Percentiles rank a stretch among this genome's conserved stretches.
These are phyloP conservation scores for Eubucco bourcierii DNA, from an alignment of 2,113 vertebrate genomes.

Conservation along the genomic window DNA sequence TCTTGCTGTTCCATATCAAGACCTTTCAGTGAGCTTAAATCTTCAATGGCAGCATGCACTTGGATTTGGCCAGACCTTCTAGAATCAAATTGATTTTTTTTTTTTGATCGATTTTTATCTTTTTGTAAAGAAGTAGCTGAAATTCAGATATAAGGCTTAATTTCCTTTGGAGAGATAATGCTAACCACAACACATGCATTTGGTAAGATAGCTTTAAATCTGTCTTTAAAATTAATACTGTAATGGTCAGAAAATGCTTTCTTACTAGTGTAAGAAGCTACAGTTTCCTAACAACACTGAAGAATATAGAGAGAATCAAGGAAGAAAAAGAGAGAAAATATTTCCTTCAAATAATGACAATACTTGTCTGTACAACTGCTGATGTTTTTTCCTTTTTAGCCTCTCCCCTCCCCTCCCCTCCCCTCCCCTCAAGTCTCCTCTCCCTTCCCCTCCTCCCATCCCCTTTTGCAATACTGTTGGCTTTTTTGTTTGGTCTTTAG, in stretches of 20 bases:
- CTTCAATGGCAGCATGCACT: background rate
- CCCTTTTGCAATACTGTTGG: background rate
- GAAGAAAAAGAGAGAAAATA: background rate
- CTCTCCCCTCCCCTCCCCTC: too few species aligned
- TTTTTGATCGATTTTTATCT: constrained; percentile 12
- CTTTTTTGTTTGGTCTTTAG: background rate
- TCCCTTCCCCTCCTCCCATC: too few species aligned
- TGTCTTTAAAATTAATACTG: background rate
- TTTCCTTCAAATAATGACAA: background rate
- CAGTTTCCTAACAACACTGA: background rate
- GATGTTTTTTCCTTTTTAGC: background rate
- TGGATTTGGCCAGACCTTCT: constrained; percentile 18
- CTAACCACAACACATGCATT: background rate
- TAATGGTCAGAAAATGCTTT: background rate
- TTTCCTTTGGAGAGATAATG: constrained; percentile 36
- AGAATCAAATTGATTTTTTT: background rate
- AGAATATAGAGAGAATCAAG: background rate
- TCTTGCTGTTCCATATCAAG: background rate
- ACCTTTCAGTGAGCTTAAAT: background rate
- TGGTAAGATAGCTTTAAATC: background rate
- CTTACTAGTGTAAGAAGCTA: background rate
- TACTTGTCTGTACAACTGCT: background rate
- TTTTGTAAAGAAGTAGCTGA: constrained; percentile 1
- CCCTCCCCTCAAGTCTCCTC: too few species aligned
- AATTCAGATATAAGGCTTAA: constrained; percentile 23